Evolutionary conservation across 2,113 vertebrate species (phyloP), one percentile per base, ranked within the genome.

Genomic region (Tricholaema leucomelas): DNA sequence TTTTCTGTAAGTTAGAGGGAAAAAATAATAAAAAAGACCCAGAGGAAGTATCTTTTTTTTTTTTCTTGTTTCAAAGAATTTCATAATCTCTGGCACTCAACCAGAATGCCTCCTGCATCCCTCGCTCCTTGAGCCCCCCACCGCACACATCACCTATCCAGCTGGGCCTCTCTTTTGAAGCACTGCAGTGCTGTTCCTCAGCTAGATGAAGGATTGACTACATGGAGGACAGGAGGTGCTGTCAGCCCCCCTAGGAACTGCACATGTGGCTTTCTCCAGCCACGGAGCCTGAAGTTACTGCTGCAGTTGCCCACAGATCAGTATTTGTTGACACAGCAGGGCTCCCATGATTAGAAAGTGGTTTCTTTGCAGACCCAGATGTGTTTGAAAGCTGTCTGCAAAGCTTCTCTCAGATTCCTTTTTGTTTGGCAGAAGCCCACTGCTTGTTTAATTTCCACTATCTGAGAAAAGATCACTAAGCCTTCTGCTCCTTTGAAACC

Each of bases 401-500:
- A 71, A 73, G 78, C 42, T 92, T 95, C 65, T 50, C 87, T 71
- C 77, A 36, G 78, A 78, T 75, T 87, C 60, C 21, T 87, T 86
- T 95, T 76, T 31, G 69, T 88, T 85, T 76, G 67, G 40, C 59
- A 92, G 55, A 64, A 77, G 12, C 36, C n/a, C 3, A 2, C 42
- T 27, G 50, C 67, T 81, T 72, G 59, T 84, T 93, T 93, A 85
- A 92, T 87, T 93, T 93, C 55, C 44, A 84, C 28, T 63, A 63
- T 24, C 72, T 85, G 85, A 90, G 87, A 63, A 91, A 95, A 88
- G 87, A 91, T 79, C 76, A 82, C 81, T 66, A 87, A 89, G 71
- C 67, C n/a, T 92, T 87, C 66, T 46, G 66, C 52, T 85, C 46
- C 75, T 95, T 96, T 93, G 93, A 96, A 96, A 93, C 64, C 78